Base-by-base conservation (phyloP, 2,113 vertebrate genomes). In the Aythya baeri region DNA sequence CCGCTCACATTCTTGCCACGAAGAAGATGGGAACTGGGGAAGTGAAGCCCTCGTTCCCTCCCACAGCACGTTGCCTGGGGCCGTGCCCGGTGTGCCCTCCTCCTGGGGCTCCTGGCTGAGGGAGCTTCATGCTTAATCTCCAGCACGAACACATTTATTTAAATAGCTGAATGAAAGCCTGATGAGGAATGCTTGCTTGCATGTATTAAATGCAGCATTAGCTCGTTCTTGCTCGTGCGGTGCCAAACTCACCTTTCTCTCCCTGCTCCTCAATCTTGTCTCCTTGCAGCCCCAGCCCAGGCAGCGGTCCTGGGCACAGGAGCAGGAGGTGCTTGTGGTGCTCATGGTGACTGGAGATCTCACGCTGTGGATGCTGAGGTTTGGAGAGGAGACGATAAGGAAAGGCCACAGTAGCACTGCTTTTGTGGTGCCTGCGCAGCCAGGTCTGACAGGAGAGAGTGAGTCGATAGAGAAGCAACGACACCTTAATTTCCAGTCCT, bases 341-440 rank as follows among this genome's bases (percentile, higher is more conserved):
- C 43, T 57, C 58, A 43, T 38, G 55, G 29, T 38, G 55, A 13
- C 38, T 50, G 8, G 1, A 46, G 65, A 15, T 55, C 49, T 57
- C 70, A 26, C 3, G 1, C 55, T 77, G 83, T 87, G 77, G 36
- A 26, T 18, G 84, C 89, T 68, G 88, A 75, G 65, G 80, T 50
- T 77, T 20, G 1, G 20, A 29, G 63, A 43, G 61, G 68, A 82
- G 58, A 58, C 46, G 31, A n/a, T 11, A 27, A 50, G 31, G 8
- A 7, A 22, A 41, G 75, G 8, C 5, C 0, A 1, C 22, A 0
- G 1, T 0, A 43, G 68, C 36, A 2, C 41, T 67, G 76, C 31
- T 62, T 58, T 50, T 83, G 31, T 0, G 1, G 59, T 44, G 62
- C 38, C 71, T 79, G 4, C 3, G 0, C 0, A 0, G 71, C 49